Conservation (phyloP, 2,888 invertebrate genomes). For the Nomada flava region DNA sequence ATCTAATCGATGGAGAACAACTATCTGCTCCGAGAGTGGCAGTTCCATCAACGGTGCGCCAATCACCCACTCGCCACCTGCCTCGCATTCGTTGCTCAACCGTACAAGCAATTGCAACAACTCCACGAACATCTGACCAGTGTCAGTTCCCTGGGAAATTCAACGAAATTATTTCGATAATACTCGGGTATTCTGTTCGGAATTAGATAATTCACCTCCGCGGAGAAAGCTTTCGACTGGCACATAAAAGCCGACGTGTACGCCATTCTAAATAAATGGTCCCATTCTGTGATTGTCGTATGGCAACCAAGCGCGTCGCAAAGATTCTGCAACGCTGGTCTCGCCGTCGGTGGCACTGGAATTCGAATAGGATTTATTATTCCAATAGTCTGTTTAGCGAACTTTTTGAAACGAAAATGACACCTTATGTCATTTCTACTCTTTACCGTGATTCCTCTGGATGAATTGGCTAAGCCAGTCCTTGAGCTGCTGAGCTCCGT, state of each 20-base stretch:
- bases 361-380: conserved; percentile 26
- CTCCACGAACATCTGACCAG: conserved; percentile 87
- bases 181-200: too few relatives aligned
- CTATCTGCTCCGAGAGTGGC: conserved; percentile 93
- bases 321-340: conserved; percentile 90
- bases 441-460: conserved; percentile 73
- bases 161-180: neutral
- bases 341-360: conserved; percentile 88
- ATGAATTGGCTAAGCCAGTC: conserved; percentile 80
- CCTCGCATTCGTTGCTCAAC: conserved; percentile 91
- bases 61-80: conserved; percentile 89
- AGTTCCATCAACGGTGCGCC: conserved; percentile 91
- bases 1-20: conserved; percentile 90
- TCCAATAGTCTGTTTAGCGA: too few relatives aligned
- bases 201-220: conserved; percentile 67
- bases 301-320: conserved; percentile 92
- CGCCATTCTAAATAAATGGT: conserved; percentile 87
- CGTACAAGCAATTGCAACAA: conserved; percentile 89
- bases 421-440: conserved; percentile 54
- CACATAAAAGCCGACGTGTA: conserved; percentile 85
- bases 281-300: conserved; percentile 93
- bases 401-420: neutral
- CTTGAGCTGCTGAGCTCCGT: conserved; percentile 78
- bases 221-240: conserved; percentile 72
- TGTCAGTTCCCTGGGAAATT: conserved; percentile 85